These are phyloP conservation scores for Sphenodon punctatus DNA, from an alignment of 2,797 vertebrate species.

Conservation along the genomic window DNA sequence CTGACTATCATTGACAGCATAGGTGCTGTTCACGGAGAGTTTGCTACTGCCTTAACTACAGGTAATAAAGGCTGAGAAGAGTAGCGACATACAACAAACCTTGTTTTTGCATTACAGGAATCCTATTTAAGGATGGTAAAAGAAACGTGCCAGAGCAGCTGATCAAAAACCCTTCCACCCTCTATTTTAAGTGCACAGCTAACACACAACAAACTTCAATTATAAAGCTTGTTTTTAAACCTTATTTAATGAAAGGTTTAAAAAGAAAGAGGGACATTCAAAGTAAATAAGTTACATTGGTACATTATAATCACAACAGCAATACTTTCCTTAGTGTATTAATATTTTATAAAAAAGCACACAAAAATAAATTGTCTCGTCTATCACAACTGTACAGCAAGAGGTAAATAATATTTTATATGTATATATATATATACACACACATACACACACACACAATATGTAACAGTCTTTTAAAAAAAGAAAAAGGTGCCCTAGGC, in stretches of 20 bases:
- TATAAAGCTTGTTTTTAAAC: slow-evolving; percentile 65
- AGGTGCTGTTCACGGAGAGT: too few species aligned
- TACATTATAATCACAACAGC: slow-evolving; percentile 83
- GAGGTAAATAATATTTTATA: slow-evolving; percentile 72
- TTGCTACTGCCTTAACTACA: too few species aligned
- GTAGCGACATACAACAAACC: rapidly evolving
- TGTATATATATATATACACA: slow-evolving; percentile 73
- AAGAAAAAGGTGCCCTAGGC: slow-evolving; percentile 81
- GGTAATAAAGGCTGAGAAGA: neutral
- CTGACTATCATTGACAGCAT: too few species aligned
- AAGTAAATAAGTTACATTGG: slow-evolving; percentile 84
- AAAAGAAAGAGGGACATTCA: slow-evolving; percentile 78
- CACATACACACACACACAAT: slow-evolving; percentile 63
- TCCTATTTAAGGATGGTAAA: neutral
- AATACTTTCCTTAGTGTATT: slow-evolving; percentile 84
- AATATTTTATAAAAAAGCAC: slow-evolving; percentile 82
- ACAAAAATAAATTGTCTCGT: slow-evolving; percentile 83
- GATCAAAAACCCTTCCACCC: neutral
- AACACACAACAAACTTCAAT: slow-evolving; percentile 5
- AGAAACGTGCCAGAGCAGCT: neutral
- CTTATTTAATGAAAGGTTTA: slow-evolving; percentile 83
- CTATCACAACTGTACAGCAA: slow-evolving; percentile 84
- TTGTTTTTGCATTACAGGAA: neutral
- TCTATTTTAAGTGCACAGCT: neutral
- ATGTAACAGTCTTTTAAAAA: slow-evolving; percentile 82